A percentile compares a stretch with the other conserved stretches of the same genome.
phyloP scores from a whole-genome alignment of 2,888 invertebrate species.

The Sipha maydis region DNA sequence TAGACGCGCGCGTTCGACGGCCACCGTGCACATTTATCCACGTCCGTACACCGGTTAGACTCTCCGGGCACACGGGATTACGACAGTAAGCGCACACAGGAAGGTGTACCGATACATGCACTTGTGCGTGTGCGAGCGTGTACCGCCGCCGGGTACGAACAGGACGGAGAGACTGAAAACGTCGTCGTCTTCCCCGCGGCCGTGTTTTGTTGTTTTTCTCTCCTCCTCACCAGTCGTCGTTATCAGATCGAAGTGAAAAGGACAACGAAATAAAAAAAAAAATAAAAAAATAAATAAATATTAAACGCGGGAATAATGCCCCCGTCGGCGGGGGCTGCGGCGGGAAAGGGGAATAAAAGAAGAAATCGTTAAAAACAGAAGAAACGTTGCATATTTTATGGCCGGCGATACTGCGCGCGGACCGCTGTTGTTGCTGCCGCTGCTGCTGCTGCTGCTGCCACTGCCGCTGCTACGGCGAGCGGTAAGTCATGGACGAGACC shows the following conservation, averaged over 20 bases:
- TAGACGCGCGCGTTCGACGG: not conserved
- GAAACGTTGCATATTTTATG: slow-evolving; percentile 36
- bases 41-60: not conserved
- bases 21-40: not conserved
- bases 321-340: not conserved
- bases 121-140: not conserved
- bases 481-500: slow-evolving; percentile 56
- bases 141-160: too few species aligned
- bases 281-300: too few species aligned
- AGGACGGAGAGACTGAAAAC: slow-evolving; percentile 15
- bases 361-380: slow-evolving; percentile 41
- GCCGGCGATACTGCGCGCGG: not conserved
- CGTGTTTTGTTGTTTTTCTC: not conserved
- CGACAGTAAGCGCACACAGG: too few species aligned
- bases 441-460: not conserved
- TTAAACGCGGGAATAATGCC: not conserved
- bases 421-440: not conserved
- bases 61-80: not conserved
- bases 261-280: not conserved
- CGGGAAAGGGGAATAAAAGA: slow-evolving; percentile 29
- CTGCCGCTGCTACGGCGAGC: not conserved
- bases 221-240: not conserved
- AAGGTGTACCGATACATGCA: not conserved
- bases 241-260: slow-evolving; percentile 34
- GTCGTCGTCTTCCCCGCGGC: not conserved